Percentiles rank a stretch among this genome's conserved stretches.
phyloP scores from a whole-genome alignment of 2,797 vertebrate genomes.

The Melanotaenia boesemani region DNA sequence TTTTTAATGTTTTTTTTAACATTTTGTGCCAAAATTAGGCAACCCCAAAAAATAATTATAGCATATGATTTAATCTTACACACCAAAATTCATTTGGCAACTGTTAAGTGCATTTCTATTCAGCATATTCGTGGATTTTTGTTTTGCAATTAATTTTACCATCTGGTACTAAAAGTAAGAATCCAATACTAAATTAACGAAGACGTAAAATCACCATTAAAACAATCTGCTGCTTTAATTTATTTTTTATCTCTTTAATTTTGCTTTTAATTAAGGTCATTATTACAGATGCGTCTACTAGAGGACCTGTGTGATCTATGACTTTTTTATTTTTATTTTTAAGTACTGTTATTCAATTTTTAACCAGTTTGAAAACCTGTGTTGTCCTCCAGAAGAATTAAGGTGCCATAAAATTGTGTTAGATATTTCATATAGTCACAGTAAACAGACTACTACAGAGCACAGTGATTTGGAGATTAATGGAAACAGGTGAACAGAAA shows the following conservation, averaged over 20 bases:
- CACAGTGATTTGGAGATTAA: neutral
- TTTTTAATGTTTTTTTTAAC: neutral
- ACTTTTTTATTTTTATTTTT: neutral
- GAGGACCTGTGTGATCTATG: neutral
- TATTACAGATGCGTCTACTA: neutral
- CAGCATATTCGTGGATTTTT: neutral
- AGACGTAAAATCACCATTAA: neutral
- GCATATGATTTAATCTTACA: neutral
- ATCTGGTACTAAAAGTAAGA: slow-evolving; percentile 15
- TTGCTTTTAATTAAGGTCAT: neutral
- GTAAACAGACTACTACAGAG: neutral
- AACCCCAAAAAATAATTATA: slow-evolving; percentile 20
- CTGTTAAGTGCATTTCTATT: slow-evolving; percentile 3
- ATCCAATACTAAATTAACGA: slow-evolving; percentile 11
- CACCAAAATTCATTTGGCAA: slow-evolving; percentile 1
- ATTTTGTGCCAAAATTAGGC: slow-evolving; percentile 21
- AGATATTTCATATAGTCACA: too few species aligned
- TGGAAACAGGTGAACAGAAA: neutral
- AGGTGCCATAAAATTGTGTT: neutral
- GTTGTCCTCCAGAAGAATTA: neutral
- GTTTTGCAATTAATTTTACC: slow-evolving; percentile 17
- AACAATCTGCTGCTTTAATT: slow-evolving; percentile 6
- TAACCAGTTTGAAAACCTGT: neutral
- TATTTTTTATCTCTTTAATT: neutral
- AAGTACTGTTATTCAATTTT: neutral